Evolutionary conservation across 2,113 vertebrate species (phyloP).

Genomic region (Hipposideros armiger): DNA sequence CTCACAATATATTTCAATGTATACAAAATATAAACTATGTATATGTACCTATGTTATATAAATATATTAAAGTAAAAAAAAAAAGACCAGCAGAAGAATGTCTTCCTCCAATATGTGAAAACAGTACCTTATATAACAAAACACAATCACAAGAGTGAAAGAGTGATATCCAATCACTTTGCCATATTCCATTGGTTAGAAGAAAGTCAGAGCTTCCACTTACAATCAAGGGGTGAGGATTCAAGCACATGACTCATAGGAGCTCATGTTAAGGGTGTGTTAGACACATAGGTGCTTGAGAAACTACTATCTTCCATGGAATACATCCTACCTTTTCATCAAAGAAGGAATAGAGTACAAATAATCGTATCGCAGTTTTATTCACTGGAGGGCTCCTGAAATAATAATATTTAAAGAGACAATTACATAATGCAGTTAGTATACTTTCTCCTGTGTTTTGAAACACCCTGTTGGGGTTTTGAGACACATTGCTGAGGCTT

Average conservation of each 20-base stretch:
- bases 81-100: not conserved
- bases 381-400: slow-evolving; percentile 18
- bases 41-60: not conserved
- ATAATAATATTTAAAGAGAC: slow-evolving; percentile 43
- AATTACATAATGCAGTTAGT: not conserved
- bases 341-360: not conserved
- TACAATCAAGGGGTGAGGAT: not conserved
- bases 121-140: not conserved
- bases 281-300: not conserved
- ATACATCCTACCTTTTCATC: not conserved
- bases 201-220: not conserved
- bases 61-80: not conserved
- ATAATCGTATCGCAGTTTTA: not conserved
- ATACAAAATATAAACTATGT: not conserved
- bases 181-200: not conserved
- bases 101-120: not conserved
- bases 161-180: not conserved
- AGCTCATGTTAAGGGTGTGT: not conserved
- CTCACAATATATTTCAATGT: not conserved
- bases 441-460: not conserved
- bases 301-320: not conserved
- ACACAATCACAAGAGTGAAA: not conserved
- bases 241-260: not conserved
- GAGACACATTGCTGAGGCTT: not conserved
- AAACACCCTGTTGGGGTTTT: not conserved